Evolutionary conservation across 2,113 vertebrate species (phyloP).

Genomic region (Sphyrna mokarran): DNA sequence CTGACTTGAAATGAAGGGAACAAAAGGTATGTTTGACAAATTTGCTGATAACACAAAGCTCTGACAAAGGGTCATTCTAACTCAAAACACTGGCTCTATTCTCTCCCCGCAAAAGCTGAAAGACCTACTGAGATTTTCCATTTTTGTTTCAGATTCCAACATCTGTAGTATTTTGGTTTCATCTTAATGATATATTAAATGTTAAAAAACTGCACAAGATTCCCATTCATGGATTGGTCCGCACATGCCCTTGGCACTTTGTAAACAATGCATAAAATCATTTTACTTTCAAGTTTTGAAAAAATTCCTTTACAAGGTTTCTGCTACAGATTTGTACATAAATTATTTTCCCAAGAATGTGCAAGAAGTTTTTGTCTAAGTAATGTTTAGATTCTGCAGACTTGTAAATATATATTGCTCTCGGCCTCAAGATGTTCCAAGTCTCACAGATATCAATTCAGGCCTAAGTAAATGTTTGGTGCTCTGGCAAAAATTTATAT

Average conservation of each 20-base stretch:
- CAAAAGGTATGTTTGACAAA: no score
- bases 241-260: background rate
- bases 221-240: background rate
- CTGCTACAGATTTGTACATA: background rate
- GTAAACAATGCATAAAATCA: background rate
- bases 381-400: background rate
- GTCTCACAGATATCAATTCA: background rate
- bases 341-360: background rate
- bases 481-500: background rate
- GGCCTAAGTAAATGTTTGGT: conserved; percentile 13
- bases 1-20: no score
- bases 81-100: no score
- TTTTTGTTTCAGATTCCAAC: background rate
- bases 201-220: background rate
- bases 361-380: background rate
- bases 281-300: background rate
- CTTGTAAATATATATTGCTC: background rate
- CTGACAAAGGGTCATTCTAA: no score
- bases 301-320: background rate
- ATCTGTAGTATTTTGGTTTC: no score
- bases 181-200: background rate
- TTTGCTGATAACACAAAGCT: no score
- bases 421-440: background rate
- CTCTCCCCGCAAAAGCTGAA: no score
- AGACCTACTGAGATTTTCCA: background rate